A percentile compares a stretch with the other conserved stretches of the same genome.
phyloP scores from a whole-genome alignment of 2,113 vertebrate species.

The Orycteropus afer region DNA sequence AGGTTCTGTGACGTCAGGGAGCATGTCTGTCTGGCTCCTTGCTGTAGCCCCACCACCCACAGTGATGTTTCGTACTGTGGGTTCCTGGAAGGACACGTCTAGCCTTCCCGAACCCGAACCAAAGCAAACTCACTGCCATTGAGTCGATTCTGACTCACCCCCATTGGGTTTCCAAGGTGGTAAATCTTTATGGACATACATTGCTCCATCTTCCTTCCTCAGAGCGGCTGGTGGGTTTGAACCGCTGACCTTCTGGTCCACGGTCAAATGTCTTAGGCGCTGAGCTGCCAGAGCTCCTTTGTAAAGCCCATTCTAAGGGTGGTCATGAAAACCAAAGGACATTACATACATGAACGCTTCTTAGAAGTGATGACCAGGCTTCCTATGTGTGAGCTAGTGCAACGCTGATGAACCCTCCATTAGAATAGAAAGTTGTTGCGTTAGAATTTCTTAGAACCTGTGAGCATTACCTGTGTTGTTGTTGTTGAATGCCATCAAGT shows the following conservation, averaged over 20 bases:
- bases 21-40: neutral
- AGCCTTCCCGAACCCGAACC: neutral
- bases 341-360: neutral
- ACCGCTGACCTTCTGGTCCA: no score
- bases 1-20: neutral
- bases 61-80: neutral
- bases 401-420: neutral
- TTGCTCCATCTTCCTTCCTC: no score
- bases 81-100: neutral
- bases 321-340: neutral
- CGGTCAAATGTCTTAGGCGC: no score
- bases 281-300: no score
- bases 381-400: neutral
- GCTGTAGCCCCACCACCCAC: neutral
- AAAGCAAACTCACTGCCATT: no score
- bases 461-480: neutral
- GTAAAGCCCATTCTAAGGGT: neutral
- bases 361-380: rapidly evolving
- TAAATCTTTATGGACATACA: no score
- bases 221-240: no score
- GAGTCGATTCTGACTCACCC: no score
- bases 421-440: neutral
- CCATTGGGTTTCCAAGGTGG: no score
- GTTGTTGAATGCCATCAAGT: no score
- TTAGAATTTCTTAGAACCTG: neutral